phyloP scores from a whole-genome alignment of 2,113 vertebrate genomes.

The Oceanodroma tethys region DNA sequence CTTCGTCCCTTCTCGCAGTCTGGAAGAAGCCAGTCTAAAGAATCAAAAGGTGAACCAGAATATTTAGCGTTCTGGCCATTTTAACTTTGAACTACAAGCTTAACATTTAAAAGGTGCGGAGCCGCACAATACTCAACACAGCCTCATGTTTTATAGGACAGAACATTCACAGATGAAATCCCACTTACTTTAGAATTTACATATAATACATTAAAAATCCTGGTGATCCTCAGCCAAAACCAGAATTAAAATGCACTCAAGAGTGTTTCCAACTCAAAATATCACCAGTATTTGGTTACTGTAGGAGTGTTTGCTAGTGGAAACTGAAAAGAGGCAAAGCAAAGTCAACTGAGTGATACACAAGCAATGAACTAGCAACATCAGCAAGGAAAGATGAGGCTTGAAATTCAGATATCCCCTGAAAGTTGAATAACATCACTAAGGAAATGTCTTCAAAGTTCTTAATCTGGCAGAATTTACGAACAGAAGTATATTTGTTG shows the following conservation, averaged over 20 bases:
- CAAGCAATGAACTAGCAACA: neutral
- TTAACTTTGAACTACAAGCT: neutral
- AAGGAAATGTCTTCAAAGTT: neutral
- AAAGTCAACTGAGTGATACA: neutral
- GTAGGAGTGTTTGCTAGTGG: neutral
- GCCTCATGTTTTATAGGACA: rapidly evolving
- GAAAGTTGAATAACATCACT: neutral
- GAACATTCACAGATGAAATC: neutral
- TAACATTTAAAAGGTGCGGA: neutral
- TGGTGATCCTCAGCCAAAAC: neutral
- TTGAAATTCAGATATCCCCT: neutral
- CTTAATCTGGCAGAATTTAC: neutral
- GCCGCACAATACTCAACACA: rapidly evolving
- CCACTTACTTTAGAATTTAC: neutral
- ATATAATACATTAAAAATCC: neutral
- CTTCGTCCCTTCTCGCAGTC: neutral
- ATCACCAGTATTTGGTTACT: neutral
- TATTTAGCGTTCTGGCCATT: neutral
- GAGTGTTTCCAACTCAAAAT: neutral
- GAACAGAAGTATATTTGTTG: neutral
- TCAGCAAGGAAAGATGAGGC: neutral
- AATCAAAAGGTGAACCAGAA: neutral
- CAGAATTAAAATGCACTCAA: neutral
- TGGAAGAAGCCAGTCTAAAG: neutral
- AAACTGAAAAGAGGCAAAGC: neutral